Conservation (phyloP, 2,888 invertebrate species). For the Gymnocheta viridis region DNA sequence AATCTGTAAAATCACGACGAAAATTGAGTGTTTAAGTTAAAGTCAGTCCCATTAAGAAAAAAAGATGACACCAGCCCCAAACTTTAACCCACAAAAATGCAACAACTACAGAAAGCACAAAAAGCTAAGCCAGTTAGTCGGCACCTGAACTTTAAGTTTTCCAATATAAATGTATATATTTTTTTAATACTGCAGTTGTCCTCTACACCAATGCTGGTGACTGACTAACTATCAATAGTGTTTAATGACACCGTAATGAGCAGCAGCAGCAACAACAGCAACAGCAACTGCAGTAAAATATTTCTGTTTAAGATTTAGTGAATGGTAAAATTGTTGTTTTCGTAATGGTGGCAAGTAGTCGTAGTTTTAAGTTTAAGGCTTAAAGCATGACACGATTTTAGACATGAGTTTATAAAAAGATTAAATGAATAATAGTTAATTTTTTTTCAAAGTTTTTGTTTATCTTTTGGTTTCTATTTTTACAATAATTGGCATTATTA, state of each 20-base stretch:
- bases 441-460: slow-evolving; percentile 37
- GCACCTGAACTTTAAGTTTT: slow-evolving; percentile 67
- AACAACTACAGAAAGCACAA: background rate
- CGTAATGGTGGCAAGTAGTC: slow-evolving; percentile 36
- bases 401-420: slow-evolving; percentile 59
- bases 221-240: slow-evolving; percentile 59
- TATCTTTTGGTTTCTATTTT: slow-evolving; percentile 62
- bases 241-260: slow-evolving; percentile 71
- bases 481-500: slow-evolving; percentile 67
- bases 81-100: slow-evolving; percentile 65
- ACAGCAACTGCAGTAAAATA: slow-evolving; percentile 46
- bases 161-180: background rate
- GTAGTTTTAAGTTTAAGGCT: slow-evolving; percentile 58
- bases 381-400: slow-evolving; percentile 68
- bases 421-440: slow-evolving; percentile 63
- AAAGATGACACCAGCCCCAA: slow-evolving; percentile 68
- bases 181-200: slow-evolving; percentile 5
- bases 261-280: slow-evolving; percentile 35
- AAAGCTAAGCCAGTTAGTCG: slow-evolving; percentile 49
- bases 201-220: slow-evolving; percentile 2
- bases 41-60: slow-evolving; percentile 47
- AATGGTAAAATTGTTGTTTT: slow-evolving; percentile 36
- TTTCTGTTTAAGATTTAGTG: slow-evolving; percentile 38
- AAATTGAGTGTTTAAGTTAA: slow-evolving; percentile 51
- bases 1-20: slow-evolving; percentile 62